Conservation (phyloP, 2,797 vertebrate genomes). For the Amblyraja radiata region DNA sequence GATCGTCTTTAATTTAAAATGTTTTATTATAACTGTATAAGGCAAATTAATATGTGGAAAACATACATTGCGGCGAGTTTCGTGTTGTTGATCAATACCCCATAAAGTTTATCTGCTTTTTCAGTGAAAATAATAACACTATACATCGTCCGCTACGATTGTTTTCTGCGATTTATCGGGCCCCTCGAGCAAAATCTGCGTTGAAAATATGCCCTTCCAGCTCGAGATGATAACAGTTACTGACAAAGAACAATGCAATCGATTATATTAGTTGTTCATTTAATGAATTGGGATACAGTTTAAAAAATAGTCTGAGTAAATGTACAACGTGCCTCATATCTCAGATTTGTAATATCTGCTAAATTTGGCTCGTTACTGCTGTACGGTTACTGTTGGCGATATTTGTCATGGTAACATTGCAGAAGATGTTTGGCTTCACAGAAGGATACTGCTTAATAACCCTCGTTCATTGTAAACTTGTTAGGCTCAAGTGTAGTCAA, state of each 20-base stretch:
- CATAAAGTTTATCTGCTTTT: background rate
- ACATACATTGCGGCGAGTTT: background rate
- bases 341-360: background rate
- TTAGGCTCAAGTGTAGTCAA: background rate
- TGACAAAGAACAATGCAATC: background rate
- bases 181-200: background rate
- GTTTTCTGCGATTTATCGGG: background rate
- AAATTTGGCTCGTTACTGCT: background rate
- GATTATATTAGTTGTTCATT: background rate
- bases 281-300: background rate
- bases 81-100: background rate
- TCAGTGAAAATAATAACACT: background rate
- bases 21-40: background rate
- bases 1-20: background rate
- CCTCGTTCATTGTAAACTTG: background rate
- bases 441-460: background rate
- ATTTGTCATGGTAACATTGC: slow-evolving; percentile 8
- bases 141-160: background rate
- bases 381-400: background rate
- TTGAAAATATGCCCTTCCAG: background rate
- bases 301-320: background rate
- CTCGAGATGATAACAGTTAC: background rate
- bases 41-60: background rate
- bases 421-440: background rate
- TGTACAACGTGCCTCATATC: background rate